phyloP scores from a whole-genome alignment of 2,888 invertebrate species.

The Ichneumoninae sp. region DNA sequence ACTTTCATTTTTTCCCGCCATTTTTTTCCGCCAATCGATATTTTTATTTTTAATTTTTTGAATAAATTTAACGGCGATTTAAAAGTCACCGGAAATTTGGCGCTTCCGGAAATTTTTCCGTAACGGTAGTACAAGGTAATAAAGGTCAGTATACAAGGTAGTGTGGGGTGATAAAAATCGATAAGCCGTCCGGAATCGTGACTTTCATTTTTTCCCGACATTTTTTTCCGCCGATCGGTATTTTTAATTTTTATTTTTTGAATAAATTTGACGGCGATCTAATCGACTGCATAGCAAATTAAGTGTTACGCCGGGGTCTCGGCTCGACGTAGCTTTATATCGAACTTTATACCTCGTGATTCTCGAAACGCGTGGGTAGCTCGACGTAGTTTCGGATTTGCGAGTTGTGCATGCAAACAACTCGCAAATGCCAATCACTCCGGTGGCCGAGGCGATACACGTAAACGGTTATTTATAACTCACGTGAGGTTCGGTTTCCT shows the following conservation, averaged over 20 bases:
- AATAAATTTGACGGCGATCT: conserved; percentile 5
- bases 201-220: background rate
- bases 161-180: background rate
- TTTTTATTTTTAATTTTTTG: background rate
- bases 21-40: background rate
- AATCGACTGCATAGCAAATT: background rate
- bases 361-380: conserved; percentile 40
- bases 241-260: background rate
- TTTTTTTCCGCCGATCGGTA: background rate
- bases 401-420: conserved; percentile 60
- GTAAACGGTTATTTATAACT: conserved; percentile 61
- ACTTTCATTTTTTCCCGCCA: background rate
- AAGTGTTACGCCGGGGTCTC: background rate
- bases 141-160: no score
- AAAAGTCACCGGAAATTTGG: conserved; percentile 32
- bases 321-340: background rate
- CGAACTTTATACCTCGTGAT: background rate
- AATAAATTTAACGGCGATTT: conserved; percentile 8
- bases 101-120: conserved; percentile 2
- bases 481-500: conserved; percentile 44
- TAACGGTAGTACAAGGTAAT: background rate
- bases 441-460: conserved; percentile 34
- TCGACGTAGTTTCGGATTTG: conserved; percentile 50
- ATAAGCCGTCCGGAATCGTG: background rate
- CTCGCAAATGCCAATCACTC: conserved; percentile 65